Base-by-base conservation (phyloP, 2,888 invertebrate species). In the Pantelozetes paolii region DNA sequence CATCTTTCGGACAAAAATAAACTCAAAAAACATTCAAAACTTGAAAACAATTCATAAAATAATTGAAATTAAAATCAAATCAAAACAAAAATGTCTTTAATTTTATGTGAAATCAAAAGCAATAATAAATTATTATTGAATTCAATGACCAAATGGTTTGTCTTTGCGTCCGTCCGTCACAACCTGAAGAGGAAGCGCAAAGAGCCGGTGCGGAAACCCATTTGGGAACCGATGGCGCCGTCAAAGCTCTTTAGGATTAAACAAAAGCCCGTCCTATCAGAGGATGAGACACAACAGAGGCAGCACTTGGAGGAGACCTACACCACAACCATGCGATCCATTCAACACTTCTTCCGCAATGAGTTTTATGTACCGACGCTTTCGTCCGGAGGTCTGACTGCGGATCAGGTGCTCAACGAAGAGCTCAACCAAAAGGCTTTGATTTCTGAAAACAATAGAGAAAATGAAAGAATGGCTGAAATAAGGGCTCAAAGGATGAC, bases 191-290 rank as follows among this genome's bases (percentile, higher is more conserved):
- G 69, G 2, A 69, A 50, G 70, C 26, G 36, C 20, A 71, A 71
- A 74, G 74, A 74, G 30, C 74, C 74, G 36, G 11, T 71, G 2
- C 71, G 73, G 15, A 75, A 75, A 64, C 73, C 73, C 36, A 74
- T 74, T 71, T 76, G 73, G 71, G n/a, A 23, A 20, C 76, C 76
- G n/a, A 76, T 48, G 18, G 75, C 76, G 32, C 75, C 75, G 13
- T 74, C 73, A 1, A 76, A 76, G 28, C 70, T 76, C 13, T 76
- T 64, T 30, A 28, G 42, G 1, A 74, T 76, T 20, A n/a, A 23
- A 57, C 20, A 71, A 1, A 40, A 71, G n/a, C 20, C 28, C 1
- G 23, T 50, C n/a, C 28, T 64, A 8, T 28, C 73, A 11, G 42
- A 23, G 23, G 71, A 76, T 18, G 75, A 76, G 20, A 13, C 28